These are phyloP conservation scores for Antitype chi DNA, from an alignment of 2,888 invertebrate genomes.

Conservation along the genomic window DNA sequence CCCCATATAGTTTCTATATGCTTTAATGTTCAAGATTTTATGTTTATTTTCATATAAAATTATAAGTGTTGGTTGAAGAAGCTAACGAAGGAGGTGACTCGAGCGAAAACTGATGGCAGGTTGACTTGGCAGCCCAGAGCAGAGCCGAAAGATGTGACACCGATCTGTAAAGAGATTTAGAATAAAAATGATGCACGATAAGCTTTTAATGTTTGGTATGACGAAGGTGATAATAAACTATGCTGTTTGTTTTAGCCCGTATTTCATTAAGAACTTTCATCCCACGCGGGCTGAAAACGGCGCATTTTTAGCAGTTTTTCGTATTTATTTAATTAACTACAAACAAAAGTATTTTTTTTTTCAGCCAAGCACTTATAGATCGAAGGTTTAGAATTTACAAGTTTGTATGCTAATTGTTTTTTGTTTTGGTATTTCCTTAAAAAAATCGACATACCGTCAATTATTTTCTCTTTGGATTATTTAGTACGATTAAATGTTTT, in stretches of 20 bases:
- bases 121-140: conserved; percentile 70
- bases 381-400: too few relatives aligned
- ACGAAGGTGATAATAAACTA: not conserved
- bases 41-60: conserved; percentile 13
- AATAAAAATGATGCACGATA: not conserved
- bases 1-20: conserved; percentile 35
- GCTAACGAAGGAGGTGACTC: conserved; percentile 73
- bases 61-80: conserved; percentile 73
- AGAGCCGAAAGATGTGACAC: conserved; percentile 76
- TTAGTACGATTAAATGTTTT: too few relatives aligned
- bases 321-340: too few relatives aligned
- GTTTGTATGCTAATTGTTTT: too few relatives aligned
- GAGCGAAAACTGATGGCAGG: conserved; percentile 74
- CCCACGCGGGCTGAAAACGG: too few relatives aligned
- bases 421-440: too few relatives aligned
- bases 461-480: too few relatives aligned
- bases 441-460: too few relatives aligned
- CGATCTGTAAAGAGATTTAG: conserved; percentile 71
- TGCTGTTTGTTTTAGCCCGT: not conserved
- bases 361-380: too few relatives aligned
- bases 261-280: not conserved
- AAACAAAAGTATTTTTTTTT: too few relatives aligned
- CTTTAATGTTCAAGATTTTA: conserved; percentile 9
- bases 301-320: too few relatives aligned
- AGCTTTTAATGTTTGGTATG: not conserved